These are phyloP conservation scores for Temnothorax nylanderi DNA, from an alignment of 1,140 invertebrate species.

Conservation along the genomic window DNA sequence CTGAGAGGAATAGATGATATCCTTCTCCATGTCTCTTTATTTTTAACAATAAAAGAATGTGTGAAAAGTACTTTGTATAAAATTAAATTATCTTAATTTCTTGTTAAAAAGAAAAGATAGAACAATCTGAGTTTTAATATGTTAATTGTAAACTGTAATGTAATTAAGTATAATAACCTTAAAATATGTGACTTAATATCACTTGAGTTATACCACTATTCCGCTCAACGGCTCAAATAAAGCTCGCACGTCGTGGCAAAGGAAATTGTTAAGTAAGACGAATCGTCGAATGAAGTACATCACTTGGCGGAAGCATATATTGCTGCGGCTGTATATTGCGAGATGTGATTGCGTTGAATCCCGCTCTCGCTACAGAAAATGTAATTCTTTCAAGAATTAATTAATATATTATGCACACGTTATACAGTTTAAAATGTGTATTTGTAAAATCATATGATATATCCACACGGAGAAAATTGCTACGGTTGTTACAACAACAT, in stretches of 20 bases:
- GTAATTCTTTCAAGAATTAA: background rate
- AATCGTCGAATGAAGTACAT: slow-evolving; percentile 44
- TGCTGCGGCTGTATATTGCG: background rate
- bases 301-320: slow-evolving; percentile 31
- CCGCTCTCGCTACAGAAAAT: background rate
- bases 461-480: too few relatives aligned
- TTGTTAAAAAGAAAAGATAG: background rate
- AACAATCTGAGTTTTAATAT: background rate
- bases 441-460: background rate
- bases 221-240: slow-evolving; percentile 13
- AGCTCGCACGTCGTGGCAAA: slow-evolving; percentile 16
- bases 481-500: too few relatives aligned
- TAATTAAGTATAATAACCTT: background rate
- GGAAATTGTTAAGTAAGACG: slow-evolving; percentile 46
- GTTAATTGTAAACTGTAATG: too few relatives aligned
- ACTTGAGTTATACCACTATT: slow-evolving; percentile 5
- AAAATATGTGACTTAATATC: slow-evolving; percentile 22
- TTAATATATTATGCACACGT: background rate
- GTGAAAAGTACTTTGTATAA: background rate
- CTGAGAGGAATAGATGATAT: background rate
- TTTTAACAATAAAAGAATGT: background rate
- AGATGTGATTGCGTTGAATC: background rate
- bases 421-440: slow-evolving; percentile 9
- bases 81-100: background rate
- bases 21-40: background rate